Evolutionary conservation across 2,113 vertebrate genomes (phyloP).

Genomic region (Saccopteryx bilineata): DNA sequence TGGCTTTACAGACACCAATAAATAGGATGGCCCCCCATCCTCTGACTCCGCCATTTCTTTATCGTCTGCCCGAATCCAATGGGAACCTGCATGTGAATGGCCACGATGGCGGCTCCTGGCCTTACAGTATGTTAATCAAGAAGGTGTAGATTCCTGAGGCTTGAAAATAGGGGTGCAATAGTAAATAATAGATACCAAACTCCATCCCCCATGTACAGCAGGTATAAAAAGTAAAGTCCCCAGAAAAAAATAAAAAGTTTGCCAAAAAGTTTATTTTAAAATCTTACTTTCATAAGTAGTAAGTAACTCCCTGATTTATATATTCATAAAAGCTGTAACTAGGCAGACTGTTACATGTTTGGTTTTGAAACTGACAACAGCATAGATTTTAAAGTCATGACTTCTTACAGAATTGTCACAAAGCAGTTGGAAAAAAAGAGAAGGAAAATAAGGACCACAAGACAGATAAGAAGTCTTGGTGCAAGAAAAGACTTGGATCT

Average conservation of each 20-base stretch:
- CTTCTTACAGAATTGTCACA: background rate
- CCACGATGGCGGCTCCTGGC: no score
- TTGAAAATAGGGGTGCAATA: background rate
- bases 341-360: background rate
- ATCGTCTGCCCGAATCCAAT: no score
- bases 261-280: background rate
- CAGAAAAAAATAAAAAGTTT: background rate
- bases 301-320: background rate
- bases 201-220: background rate
- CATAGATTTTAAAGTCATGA: background rate
- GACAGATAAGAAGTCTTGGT: background rate
- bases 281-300: background rate
- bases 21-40: no score
- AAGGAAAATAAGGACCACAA: background rate
- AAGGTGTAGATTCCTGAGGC: background rate
- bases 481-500: background rate
- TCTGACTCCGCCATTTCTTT: no score
- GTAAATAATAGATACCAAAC: background rate
- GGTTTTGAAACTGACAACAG: background rate
- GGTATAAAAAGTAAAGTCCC: background rate
- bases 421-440: background rate
- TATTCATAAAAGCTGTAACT: background rate
- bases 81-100: no score
- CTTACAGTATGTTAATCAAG: background rate
- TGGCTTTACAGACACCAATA: no score